Base-by-base conservation (phyloP, 2,888 invertebrate genomes). In the Ichneumon xanthorius region DNA sequence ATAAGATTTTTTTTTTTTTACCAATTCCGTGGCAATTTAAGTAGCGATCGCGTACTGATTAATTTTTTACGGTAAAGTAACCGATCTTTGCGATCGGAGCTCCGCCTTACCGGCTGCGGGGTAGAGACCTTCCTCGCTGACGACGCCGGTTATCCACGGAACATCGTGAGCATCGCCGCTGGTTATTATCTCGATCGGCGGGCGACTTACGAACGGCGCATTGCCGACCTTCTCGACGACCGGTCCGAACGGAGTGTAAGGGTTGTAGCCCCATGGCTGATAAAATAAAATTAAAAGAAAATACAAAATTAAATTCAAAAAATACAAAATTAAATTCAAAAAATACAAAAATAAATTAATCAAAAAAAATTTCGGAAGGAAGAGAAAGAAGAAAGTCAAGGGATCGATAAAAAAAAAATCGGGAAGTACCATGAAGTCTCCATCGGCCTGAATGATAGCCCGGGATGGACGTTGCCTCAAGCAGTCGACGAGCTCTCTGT, bases 231-330 rank as follows among this genome's bases (percentile, higher is more conserved):
- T 94, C 89, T 98, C 97, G 0, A 96, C 94, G 0, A 96, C 96
- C 0, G 97, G 97, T 0, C 96, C 96, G 92, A 97, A 97, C 0
- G 96, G 96, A 0, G 96, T 95, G 91, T 96, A 96, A 85, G 97
- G 96, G 92, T 96, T 95, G 89, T 96, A 96, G 19, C 96, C 92
- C 94, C 95, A 96, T 33, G 95, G 94, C 95, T 95, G 85, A 55
- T 5, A 5, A 40, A 48, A 67, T 33, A 26, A 33, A 67, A 30
- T 30, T 19, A 7, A 93, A 93, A 30, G 30, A 30, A 85, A 65
- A 79, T 45, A 3, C n/a, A n/a, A n/a, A n/a, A n/a, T n/a, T n/a
- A n/a, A n/a, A n/a, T n/a, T n/a, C n/a, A n/a, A n/a, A n/a, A n/a
- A n/a, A n/a, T n/a, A n/a, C n/a, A n/a, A n/a, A n/a, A n/a, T n/a